A percentile compares a stretch with the other conserved stretches of the same genome.
Evolutionary conservation across 2,888 invertebrate genomes (phyloP).

Genomic region (Norana najaformis): DNA sequence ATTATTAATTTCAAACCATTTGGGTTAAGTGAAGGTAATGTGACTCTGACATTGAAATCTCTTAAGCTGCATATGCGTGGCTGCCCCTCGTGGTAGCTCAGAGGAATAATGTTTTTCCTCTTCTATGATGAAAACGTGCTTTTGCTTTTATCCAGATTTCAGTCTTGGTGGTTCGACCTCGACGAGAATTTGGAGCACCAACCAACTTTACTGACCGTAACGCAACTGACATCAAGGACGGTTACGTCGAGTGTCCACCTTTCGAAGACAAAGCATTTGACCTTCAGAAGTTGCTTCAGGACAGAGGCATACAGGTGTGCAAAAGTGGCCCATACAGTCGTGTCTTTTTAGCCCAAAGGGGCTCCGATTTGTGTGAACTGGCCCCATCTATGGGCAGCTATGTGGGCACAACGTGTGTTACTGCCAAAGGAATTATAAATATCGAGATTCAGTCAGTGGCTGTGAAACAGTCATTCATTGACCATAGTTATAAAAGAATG

Average conservation of each 20-base stretch:
- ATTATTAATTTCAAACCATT: not conserved
- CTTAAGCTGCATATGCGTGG: no score
- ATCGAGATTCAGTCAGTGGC: not conserved
- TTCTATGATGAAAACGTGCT: not conserved
- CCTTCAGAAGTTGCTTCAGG: conserved; percentile 55
- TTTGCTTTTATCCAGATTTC: conserved; percentile 48
- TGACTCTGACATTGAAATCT: not conserved
- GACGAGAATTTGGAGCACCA: conserved; percentile 56
- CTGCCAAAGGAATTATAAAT: no score
- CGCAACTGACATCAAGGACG: conserved; percentile 59
- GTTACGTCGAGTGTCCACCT: conserved; percentile 55
- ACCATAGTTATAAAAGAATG: not conserved
- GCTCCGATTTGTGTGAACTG: no score
- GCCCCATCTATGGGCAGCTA: no score
- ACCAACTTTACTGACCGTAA: conserved; percentile 56
- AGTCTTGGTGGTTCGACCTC: conserved; percentile 50
- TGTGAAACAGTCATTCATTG: not conserved
- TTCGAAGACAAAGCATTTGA: conserved; percentile 58
- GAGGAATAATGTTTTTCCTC: not conserved
- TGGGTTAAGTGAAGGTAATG: not conserved
- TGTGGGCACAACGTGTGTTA: no score
- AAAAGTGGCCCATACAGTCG: no score
- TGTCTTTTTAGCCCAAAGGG: no score
- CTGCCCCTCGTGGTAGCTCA: not conserved
- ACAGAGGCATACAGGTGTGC: conserved; percentile 57